These are phyloP conservation scores for Chloebia gouldiae DNA, from an alignment of 2,113 vertebrate genomes.

Conservation along the genomic window DNA sequence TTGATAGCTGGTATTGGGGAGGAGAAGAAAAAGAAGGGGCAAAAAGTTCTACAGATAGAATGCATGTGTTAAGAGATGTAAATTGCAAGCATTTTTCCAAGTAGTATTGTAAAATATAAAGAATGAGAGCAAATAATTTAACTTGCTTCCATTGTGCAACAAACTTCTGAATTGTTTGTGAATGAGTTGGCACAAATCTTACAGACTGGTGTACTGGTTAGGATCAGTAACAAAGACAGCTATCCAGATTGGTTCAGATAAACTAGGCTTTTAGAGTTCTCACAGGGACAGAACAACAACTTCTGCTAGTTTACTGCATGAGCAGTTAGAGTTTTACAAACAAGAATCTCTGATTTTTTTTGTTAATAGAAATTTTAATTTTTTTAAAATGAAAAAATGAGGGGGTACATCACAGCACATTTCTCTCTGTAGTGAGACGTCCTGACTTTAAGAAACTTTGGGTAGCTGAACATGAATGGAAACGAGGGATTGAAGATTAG, in stretches of 20 bases:
- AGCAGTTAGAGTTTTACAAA: not conserved
- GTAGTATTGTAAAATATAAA: not conserved
- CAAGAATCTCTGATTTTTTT: not conserved
- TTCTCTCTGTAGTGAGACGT: not conserved
- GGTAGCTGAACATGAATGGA: not conserved
- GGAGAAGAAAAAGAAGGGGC: not conserved
- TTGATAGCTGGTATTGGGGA: not conserved
- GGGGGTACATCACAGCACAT: accelerated
- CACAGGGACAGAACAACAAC: not conserved
- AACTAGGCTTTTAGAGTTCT: not conserved
- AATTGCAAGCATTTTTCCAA: not conserved
- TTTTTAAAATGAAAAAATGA: not conserved
- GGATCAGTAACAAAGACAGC: not conserved
- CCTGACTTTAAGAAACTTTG: not conserved
- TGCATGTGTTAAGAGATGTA: not conserved
- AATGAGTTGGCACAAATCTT: not conserved
- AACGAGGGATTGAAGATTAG: not conserved
- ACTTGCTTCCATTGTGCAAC: not conserved
- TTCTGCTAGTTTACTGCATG: not conserved
- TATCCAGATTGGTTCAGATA: not conserved
- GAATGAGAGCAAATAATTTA: not conserved
- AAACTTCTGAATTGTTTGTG: not conserved
- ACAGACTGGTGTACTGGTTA: not conserved
- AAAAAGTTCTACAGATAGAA: not conserved
- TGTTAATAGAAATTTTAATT: not conserved